These are phyloP conservation scores for Bursaphelenchus mucronatus DNA, from an alignment of 1,140 invertebrate genomes.

Conservation along the genomic window DNA sequence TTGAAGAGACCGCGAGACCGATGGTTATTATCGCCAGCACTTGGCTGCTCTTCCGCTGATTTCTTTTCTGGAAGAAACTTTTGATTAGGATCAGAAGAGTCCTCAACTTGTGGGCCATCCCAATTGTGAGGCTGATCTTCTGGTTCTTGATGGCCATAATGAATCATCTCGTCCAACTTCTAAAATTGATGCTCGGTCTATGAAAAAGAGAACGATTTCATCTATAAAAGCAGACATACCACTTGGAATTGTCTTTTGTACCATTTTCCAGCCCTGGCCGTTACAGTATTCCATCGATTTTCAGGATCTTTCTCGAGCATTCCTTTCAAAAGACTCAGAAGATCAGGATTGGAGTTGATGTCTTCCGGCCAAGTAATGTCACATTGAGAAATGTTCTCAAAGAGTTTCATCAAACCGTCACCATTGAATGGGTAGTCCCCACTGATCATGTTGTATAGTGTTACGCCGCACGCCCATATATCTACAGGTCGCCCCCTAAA, in stretches of 20 bases:
- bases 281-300: slow-evolving; percentile 32
- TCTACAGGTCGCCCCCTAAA: slow-evolving; percentile 51
- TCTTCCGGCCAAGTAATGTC: slow-evolving; percentile 29
- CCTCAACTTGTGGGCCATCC: not conserved
- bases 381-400: slow-evolving; percentile 41
- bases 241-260: slow-evolving; percentile 1
- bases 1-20: not conserved
- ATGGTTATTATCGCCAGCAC: not conserved
- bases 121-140: not conserved
- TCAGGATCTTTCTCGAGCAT: slow-evolving; percentile 42
- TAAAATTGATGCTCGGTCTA: not conserved
- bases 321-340: slow-evolving; percentile 33
- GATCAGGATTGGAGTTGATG: slow-evolving; percentile 14
- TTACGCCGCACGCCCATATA: slow-evolving; percentile 55
- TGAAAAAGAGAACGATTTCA: not conserved
- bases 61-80: not conserved
- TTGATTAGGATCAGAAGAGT: not conserved
- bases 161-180: not conserved
- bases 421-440: slow-evolving; percentile 59
- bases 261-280: slow-evolving; percentile 30
- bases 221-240: not conserved
- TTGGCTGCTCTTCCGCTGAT: not conserved
- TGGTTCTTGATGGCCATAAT: not conserved
- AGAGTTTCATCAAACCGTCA: slow-evolving; percentile 50
- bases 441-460: slow-evolving; percentile 56